Evolutionary conservation across 2,113 vertebrate species (phyloP), one percentile per base, ranked within the genome.

Genomic region (Camelus dromedarius): DNA sequence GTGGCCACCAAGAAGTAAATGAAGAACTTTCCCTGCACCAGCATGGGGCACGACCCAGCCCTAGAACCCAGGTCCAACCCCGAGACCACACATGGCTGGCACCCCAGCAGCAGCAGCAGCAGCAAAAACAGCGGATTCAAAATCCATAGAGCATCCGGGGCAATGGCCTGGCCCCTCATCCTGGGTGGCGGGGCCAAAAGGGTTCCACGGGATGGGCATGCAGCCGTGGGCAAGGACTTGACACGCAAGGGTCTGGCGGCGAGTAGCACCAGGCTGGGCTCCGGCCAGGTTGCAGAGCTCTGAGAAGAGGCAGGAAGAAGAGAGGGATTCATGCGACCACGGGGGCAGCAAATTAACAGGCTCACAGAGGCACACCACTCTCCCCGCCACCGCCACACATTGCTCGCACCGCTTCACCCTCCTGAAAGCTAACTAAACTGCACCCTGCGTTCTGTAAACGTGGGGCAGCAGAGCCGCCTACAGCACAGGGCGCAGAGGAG

Each of bases 21-120:
- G 42, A 99, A 99, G 98, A 99, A 99, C 98, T 99, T 99, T 95
- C 99, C 99, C 97, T 99, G 99, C 92, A 99, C 99, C 97, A 99
- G 98, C 1, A 99, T 99, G 97, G 99, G 98, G 95, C 99, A 99
- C 83, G 98, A 99, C 97, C 99, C 98, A 0, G 95, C 46, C 91
- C 95, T 98, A 0, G 99, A 99, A 94, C 99, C 99, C 2, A 99
- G 98, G 98, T 98, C 98, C 3, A 98, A 97, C 93, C 98, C 98
- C 0, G 93, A 70, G 35, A 97, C 98, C 3, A 98, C 98, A 93
- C 98, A 98, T 75, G 95, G 98, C 94, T 97, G 94, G 96, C 77
- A 97, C 97, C 32, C 98, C 94, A 98, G 98, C 94, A 98, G 82
- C 73, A 95, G 97, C 97, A 86, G 66, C 72, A 95, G 97, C 97